phyloP scores from a whole-genome alignment of 2,113 vertebrate genomes.

The Microtus ochrogaster region DNA sequence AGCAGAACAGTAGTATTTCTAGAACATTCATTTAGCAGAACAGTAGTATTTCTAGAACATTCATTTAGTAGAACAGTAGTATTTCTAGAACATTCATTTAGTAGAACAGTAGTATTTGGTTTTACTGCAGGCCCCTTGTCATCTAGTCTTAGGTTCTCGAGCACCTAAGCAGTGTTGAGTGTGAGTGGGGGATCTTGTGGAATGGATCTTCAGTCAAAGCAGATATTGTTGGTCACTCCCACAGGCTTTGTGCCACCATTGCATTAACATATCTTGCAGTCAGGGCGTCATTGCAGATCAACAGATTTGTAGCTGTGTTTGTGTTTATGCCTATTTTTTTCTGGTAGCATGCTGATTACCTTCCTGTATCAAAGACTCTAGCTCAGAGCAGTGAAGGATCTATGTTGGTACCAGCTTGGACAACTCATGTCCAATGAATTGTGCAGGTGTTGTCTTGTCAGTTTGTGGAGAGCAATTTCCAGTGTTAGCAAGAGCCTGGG shows the following conservation, averaged over 20 bases:
- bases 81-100: not conserved
- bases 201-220: no score
- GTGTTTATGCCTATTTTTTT: not conserved
- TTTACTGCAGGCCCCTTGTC: not conserved
- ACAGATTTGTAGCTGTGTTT: not conserved
- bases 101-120: no score
- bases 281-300: not conserved
- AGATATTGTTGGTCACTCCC: no score
- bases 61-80: not conserved
- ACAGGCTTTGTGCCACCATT: not conserved
- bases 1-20: no score
- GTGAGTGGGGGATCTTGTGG: no score
- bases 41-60: no score
- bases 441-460: not conserved
- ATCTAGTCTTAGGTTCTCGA: no score
- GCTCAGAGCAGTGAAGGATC: not conserved
- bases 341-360: not conserved
- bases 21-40: no score
- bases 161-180: no score
- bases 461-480: no score
- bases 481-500: no score
- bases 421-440: not conserved
- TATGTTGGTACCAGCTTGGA: not conserved
- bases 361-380: not conserved
- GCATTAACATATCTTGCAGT: not conserved